Evolutionary conservation across 2,797 vertebrate genomes (phyloP).

Genomic region (Ataeniobius toweri): DNA sequence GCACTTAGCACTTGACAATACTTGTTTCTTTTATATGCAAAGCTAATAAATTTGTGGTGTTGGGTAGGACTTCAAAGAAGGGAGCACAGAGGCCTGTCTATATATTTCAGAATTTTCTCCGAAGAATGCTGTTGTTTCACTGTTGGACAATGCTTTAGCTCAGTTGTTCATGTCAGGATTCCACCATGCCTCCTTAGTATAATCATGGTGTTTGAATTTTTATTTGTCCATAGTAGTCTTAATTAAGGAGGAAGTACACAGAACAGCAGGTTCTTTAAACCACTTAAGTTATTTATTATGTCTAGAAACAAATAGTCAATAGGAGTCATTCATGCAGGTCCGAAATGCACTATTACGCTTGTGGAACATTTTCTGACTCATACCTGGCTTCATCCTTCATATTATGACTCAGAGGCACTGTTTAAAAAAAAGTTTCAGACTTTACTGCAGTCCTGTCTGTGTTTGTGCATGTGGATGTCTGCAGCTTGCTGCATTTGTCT

Average conservation of each 20-base stretch:
- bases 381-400: conserved; percentile 82
- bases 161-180: neutral
- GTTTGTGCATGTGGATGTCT: neutral
- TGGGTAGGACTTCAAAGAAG: neutral
- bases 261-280: conserved; percentile 15
- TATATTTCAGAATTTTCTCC: neutral
- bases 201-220: neutral
- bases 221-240: neutral
- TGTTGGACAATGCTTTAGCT: neutral
- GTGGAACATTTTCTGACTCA: conserved; percentile 88
- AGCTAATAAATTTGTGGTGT: neutral
- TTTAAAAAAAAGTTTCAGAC: conserved; percentile 63
- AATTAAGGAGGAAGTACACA: neutral
- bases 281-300: conserved; percentile 43
- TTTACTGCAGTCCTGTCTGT: conserved; percentile 58
- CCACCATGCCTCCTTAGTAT: neutral
- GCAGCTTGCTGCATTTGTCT: conserved; percentile 9
- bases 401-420: conserved; percentile 87
- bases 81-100: neutral
- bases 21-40: neutral
- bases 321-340: conserved; percentile 68
- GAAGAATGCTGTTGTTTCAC: neutral
- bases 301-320: conserved; percentile 46
- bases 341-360: conserved; percentile 67
- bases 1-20: neutral